These are phyloP conservation scores for Agriotes lineatus DNA, from an alignment of 2,888 invertebrate genomes.

Conservation along the genomic window DNA sequence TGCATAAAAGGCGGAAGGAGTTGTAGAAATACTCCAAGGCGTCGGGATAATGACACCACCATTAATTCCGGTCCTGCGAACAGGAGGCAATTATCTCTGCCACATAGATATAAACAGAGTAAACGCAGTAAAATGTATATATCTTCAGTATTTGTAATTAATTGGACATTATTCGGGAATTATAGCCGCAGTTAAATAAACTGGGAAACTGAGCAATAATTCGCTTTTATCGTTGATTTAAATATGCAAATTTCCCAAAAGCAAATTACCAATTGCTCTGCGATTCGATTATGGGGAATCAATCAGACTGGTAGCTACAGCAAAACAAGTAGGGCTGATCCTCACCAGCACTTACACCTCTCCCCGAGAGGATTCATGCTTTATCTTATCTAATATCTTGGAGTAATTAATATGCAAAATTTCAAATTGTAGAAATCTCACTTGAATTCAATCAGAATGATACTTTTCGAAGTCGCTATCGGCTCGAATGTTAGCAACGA, in stretches of 20 bases:
- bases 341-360: too few relatives aligned
- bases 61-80: neutral
- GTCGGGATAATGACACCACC: neutral
- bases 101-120: constrained; percentile 10
- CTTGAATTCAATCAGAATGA: too few relatives aligned
- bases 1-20: neutral
- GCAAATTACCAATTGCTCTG: neutral
- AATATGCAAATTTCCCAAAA: constrained; percentile 22
- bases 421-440: too few relatives aligned
- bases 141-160: constrained; percentile 31
- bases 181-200: constrained; percentile 22
- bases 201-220: constrained; percentile 12
- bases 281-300: neutral
- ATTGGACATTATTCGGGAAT: constrained; percentile 33
- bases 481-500: too few relatives aligned
- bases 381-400: too few relatives aligned
- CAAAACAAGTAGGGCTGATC: too few relatives aligned
- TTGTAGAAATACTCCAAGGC: neutral
- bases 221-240: constrained; percentile 21
- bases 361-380: too few relatives aligned
- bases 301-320: too few relatives aligned
- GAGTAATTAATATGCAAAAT: too few relatives aligned
- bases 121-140: constrained; percentile 19
- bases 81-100: constrained; percentile 23
- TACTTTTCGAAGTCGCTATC: too few relatives aligned